Evolutionary conservation across 2,113 vertebrate species (phyloP), one percentile per base, ranked within the genome.

Genomic region (Trichomycterus rosablanca): DNA sequence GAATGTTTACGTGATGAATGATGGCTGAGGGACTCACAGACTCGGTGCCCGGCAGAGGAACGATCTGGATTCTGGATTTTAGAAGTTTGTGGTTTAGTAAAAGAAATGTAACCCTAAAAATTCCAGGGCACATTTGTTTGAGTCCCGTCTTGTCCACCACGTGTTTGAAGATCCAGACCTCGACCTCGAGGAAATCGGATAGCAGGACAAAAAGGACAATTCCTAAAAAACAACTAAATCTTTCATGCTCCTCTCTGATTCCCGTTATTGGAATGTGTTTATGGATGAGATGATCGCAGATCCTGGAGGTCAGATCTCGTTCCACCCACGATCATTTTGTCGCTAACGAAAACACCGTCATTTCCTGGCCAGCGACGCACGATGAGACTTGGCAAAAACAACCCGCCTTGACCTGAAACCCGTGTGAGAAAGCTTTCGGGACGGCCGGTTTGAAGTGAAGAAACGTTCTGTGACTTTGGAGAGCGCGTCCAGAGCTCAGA

Each of bases 1-100:
- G 30, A 30, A 45, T 42, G 12, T 55, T 30, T 51, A 14, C 44
- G 7, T 60, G 66, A 71, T 70, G 67, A 62, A 65, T 51, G n/a
- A 12, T 50, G 22, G 40, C 48, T 60, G 11, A 51, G 44, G 23
- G 35, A 15, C 5, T 2, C 39, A 48, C 44, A 49, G 46, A 1
- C 6, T 16, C 4, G n/a, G 3, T 16, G 37, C 59, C 56, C 45
- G 2, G 12, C 12, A 19, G 16, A 43, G 39, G 30, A 46, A 30
- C 19, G 40, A 48, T 16, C 18, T 15, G 10, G 44, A 62, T 26
- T n/a, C 23, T 20, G 5, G 19, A 7, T 3, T 6, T 26, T 55
- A 55, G 55, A 54, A n/a, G n/a, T n/a, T n/a, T n/a, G n/a, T n/a
- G n/a, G n/a, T n/a, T n/a, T n/a, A n/a, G n/a, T n/a, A n/a, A n/a